A percentile compares a stretch with the other conserved stretches of the same genome.
These are phyloP conservation scores for Chaetodon auriga DNA, from an alignment of 2,113 vertebrate genomes.

Conservation along the genomic window DNA sequence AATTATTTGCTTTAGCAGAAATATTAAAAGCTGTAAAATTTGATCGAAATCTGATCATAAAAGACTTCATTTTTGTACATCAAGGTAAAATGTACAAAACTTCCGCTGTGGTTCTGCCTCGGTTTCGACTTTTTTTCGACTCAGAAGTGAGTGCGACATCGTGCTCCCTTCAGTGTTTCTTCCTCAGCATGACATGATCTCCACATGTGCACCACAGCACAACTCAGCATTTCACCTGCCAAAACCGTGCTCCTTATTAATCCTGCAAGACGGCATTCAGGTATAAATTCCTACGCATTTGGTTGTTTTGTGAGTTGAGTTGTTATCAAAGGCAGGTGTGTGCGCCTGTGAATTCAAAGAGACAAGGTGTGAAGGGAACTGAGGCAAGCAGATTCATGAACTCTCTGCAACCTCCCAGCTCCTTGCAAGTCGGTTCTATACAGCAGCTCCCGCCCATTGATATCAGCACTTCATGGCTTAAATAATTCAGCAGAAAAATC, in stretches of 20 bases:
- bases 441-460: constrained; percentile 69
- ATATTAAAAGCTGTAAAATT: constrained; percentile 12
- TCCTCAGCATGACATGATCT: constrained; percentile 1
- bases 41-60: neutral
- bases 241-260: neutral
- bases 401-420: constrained; percentile 76
- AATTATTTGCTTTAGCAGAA: constrained; percentile 14
- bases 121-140: too few species aligned
- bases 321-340: constrained; percentile 42
- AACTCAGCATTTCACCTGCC: constrained; percentile 7
- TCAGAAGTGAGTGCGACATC: neutral
- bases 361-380: constrained; percentile 66
- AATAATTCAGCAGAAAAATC: constrained; percentile 80
- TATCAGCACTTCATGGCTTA: constrained; percentile 76
- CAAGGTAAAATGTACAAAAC: neutral
- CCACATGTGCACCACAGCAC: neutral
- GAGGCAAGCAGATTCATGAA: constrained; percentile 73
- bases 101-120: neutral
- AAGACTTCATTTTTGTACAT: neutral
- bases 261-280: neutral
- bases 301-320: neutral
- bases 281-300: neutral
- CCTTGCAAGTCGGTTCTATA: constrained; percentile 60
- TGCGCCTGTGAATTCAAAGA: constrained; percentile 51
- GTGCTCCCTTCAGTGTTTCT: neutral